Evolutionary conservation across 2,797 vertebrate species (phyloP), one percentile per base, ranked within the genome.

Genomic region (Ptychobarbus kaznakovi): DNA sequence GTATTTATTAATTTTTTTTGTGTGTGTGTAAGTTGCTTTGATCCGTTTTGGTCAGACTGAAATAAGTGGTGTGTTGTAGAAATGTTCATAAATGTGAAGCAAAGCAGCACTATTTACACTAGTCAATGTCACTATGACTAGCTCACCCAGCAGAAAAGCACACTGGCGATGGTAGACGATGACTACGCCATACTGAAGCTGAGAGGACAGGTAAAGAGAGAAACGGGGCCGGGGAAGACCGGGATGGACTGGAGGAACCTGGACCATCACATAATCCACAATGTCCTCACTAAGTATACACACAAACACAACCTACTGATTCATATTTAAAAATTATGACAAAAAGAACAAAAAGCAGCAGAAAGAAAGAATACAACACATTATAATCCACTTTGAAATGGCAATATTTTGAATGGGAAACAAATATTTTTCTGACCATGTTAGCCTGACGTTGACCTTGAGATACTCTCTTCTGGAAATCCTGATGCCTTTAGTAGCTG

Each of bases 141-240:
- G 44, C 95, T 94, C 91, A 97, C 96, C 96, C 0, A 96, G 91
- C 8, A 96, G 92, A 63, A 96, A 93, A 87, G 91, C 92, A 91
- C 96, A 97, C 86, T 97, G 96, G 13, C 91, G 94, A 88, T 91
- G 95, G 88, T 95, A 97, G 69, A 97, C 95, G 0, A 96, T 91
- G 42, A 97, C 90, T 74, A 97, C 94, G 0, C 96, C 96, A 1
- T 95, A 97, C 91, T 97, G 96, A 80, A 97, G 94, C 92, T 97
- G 96, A 3, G 96, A 96, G 0, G 96, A 97, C 85, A 97, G 94
- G 82, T 97, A 97, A 58, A 97, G 95, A 6, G 96, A 97, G 91
- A 97, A 96, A 13, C 95, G 86, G 90, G 96, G 90, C 80, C 89
- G 91, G 0, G 95, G 93, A 3, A 93, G 90, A 40, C 92, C 90